These are phyloP conservation scores for Microchrysa polita DNA, from an alignment of 2,888 invertebrate genomes.

Conservation along the genomic window DNA sequence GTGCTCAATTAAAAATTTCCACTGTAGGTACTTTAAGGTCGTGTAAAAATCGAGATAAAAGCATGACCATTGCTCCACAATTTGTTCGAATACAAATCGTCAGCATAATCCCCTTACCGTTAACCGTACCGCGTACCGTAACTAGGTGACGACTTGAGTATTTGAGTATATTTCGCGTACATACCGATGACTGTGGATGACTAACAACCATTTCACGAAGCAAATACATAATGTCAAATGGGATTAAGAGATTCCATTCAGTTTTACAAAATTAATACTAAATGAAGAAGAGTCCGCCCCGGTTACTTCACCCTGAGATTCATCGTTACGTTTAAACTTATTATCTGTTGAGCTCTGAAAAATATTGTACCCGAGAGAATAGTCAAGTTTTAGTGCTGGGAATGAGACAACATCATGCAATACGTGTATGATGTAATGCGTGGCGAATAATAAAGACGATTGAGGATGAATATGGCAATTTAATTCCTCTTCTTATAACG, in stretches of 20 bases:
- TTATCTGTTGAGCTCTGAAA: constrained; percentile 15
- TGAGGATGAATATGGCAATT: too few species aligned
- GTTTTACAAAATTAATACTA: not conserved
- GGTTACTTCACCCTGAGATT: constrained; percentile 36
- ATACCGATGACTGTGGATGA: constrained; percentile 18
- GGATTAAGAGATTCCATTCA: constrained; percentile 5
- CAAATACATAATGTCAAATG: not conserved
- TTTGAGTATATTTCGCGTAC: too few species aligned
- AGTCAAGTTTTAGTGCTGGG: not conserved
- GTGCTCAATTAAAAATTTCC: constrained; percentile 16
- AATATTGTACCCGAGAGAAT: constrained; percentile 26
- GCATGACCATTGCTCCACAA: not conserved
- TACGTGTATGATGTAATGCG: too few species aligned
- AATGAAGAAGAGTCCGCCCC: too few species aligned
- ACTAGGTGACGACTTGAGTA: constrained; percentile 26
- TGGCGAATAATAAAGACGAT: too few species aligned
- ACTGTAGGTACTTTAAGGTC: not conserved
- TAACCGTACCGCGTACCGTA: constrained; percentile 16
- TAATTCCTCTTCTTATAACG: too few species aligned
- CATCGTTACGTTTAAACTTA: constrained; percentile 18
- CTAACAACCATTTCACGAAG: constrained; percentile 15
- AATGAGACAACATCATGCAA: too few species aligned
- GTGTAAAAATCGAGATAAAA: not conserved
- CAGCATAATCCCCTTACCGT: not conserved
- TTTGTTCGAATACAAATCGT: not conserved